Evolutionary conservation across 2,888 invertebrate genomes (phyloP), one percentile per base, ranked within the genome.

Genomic region (Pollenia amentaria): DNA sequence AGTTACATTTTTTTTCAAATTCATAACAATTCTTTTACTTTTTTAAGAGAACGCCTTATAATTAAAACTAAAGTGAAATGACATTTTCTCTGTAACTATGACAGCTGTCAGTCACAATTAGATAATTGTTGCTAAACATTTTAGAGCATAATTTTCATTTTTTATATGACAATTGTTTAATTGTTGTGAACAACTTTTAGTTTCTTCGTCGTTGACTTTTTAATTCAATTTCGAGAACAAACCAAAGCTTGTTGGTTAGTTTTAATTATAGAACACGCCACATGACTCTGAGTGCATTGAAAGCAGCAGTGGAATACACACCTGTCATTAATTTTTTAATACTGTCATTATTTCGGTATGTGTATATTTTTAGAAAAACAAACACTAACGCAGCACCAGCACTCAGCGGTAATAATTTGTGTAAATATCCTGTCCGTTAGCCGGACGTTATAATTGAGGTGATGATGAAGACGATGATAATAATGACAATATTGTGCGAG

Each of bases 101-200:
- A 87, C 87, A 87, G 80, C 84, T 84, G 84, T 80, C 84, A 80
- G 46, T 87, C 73, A 77, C 77, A 84, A 84, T 87, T 87, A 73
- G 77, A 73, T 87, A 87, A 87, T 84, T 84, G 72, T 55, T 60
- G 55, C 51, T 69, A 85, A 85, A 79, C 70, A 78, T 72, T 51
- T 29, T 75, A 70, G 48, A 64, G 76, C 55, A 64, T 69, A 75
- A 42, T 70, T 48, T 57, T 70, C 67, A 51, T 73, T 21, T 51
- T 67, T 60, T 16, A n/a, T 62, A 48, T n/a, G 64, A 65, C 65
- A 72, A 76, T 77, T 85, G 29, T 76, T 67, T 76, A 64, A 77
- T 67, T 81, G 40, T 51, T 81, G 12, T 7, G 6, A 57, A 6
- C 21, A 18, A 29, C 51, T 76, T 29, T 16, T 60, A 9, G 65